phyloP scores from a whole-genome alignment of 1,140 invertebrate genomes.

The Dendroctonus valens region DNA sequence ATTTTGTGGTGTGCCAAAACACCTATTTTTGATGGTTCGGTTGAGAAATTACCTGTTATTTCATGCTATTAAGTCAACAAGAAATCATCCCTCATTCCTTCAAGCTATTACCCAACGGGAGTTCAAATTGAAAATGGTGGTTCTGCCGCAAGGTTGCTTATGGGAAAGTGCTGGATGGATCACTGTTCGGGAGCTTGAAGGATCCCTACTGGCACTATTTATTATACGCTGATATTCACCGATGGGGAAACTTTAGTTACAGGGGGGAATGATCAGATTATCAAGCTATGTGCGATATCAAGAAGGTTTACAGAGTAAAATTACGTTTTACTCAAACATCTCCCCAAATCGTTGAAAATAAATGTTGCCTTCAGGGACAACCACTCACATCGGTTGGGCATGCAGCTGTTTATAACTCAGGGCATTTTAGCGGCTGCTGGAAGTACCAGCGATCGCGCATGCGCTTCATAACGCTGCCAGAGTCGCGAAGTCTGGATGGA shows the following conservation, averaged over 20 bases:
- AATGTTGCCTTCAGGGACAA: slow-evolving; percentile 56
- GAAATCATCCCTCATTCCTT: not conserved
- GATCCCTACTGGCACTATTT: slow-evolving; percentile 76
- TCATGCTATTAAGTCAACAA: not conserved
- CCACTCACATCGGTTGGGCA: slow-evolving; percentile 79
- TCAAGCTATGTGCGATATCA: slow-evolving; percentile 63
- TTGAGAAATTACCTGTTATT: not conserved
- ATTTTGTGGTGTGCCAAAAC: slow-evolving; percentile 88
- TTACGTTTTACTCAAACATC: slow-evolving; percentile 19
- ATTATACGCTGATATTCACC: slow-evolving; percentile 73
- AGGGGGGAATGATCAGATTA: slow-evolving; percentile 80
- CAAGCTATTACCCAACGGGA: slow-evolving; percentile 68
- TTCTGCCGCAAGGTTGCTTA: slow-evolving; percentile 81
- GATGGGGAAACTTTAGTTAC: slow-evolving; percentile 77
- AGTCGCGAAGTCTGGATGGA: slow-evolving; percentile 99
- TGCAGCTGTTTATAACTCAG: slow-evolving; percentile 71
- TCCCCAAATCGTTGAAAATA: not conserved
- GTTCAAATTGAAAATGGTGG: slow-evolving; percentile 85
- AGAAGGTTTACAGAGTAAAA: too few species aligned
- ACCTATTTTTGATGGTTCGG: slow-evolving; percentile 76
- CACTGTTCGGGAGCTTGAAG: slow-evolving; percentile 76
- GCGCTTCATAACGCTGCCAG: slow-evolving; percentile 95
- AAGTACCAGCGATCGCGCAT: slow-evolving; percentile 64
- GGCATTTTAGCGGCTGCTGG: slow-evolving; percentile 73
- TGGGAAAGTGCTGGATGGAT: slow-evolving; percentile 82